Base-by-base conservation (phyloP, 2,888 invertebrate species). In the Hemistola chrysoprasaria region DNA sequence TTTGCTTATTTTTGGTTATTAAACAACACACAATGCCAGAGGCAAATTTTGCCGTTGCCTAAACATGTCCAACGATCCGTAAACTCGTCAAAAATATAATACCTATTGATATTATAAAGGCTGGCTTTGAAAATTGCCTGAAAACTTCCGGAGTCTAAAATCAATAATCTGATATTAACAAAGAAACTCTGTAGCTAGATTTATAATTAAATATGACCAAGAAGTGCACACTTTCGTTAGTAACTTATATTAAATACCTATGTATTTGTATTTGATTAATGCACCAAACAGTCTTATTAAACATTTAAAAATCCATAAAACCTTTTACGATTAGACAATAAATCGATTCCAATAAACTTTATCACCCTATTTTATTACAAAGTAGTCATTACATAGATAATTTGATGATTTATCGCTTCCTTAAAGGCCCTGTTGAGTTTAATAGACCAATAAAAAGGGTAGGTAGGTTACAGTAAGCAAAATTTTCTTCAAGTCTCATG, bases 321-420 rank as follows among this genome's bases (percentile, higher is more conserved):
- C 34, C 29, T 23, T 42, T 50, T 36, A 41, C 30, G 24, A 38
- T 9, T 30, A 37, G 23, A 28, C 28, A 28, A 48, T 47, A 58
- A 57, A 61, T 59, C 61, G 52, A 53, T 59, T 51, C 42, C 53
- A 53, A 47, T 40, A 45, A 59, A 60, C 52, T 62, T 68, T 63
- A 40, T 59, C 54, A 50, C 48, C 52, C 53, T 31, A 56, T 60
- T 67, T 70, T 64, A 65, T 61, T 60, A 53, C 56, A 35, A 50
- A 49, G 54, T 50, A 59, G 56, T 65, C 62, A 59, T 60, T 59
- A 49, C 51, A 53, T 53, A 59, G 56, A 64, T 69, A 62, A 71
- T 66, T 66, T 54, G 51, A 64, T 66, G 60, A 72, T 66, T 67
- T 66, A 69, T 64, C 57, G 58, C 65, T 66, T 62, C 61, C 60